phyloP scores from a whole-genome alignment of 2,797 vertebrate genomes.

The Tadarida brasiliensis region DNA sequence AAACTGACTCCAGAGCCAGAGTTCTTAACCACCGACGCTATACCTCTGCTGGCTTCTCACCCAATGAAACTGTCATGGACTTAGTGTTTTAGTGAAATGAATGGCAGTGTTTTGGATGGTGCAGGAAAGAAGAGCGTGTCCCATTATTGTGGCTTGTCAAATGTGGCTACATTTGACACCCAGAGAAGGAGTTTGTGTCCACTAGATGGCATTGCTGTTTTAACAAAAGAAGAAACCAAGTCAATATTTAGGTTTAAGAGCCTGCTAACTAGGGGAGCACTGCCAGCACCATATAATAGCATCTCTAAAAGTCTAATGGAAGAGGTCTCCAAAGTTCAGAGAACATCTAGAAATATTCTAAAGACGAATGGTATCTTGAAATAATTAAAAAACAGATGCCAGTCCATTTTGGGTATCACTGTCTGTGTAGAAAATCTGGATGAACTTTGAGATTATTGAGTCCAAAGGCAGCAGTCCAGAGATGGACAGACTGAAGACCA shows the following conservation, averaged over 20 bases:
- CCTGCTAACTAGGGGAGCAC: background rate
- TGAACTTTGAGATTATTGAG: background rate
- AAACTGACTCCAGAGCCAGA: background rate
- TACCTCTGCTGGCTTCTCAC: background rate
- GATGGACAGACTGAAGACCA: background rate
- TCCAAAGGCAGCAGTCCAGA: background rate
- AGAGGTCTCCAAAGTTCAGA: constrained; percentile 28
- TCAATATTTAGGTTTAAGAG: background rate
- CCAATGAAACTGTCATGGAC: background rate
- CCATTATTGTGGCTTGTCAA: background rate
- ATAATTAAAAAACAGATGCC: background rate
- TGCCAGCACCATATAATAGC: background rate
- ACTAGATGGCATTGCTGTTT: constrained; percentile 82
- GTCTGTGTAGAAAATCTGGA: constrained; percentile 4
- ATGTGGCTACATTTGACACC: background rate
- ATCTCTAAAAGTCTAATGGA: background rate
- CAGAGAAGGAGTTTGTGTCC: constrained; percentile 56
- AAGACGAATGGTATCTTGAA: constrained; percentile 30
- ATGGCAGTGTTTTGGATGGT: background rate
- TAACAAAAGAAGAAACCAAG: constrained; percentile 58
- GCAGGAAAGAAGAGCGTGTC: background rate
- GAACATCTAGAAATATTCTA: background rate
- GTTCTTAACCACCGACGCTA: background rate
- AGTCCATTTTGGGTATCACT: background rate
- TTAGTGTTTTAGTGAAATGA: background rate